Evolutionary conservation across 2,888 invertebrate genomes (phyloP).

Genomic region (Caenorhabditis sp.): DNA sequence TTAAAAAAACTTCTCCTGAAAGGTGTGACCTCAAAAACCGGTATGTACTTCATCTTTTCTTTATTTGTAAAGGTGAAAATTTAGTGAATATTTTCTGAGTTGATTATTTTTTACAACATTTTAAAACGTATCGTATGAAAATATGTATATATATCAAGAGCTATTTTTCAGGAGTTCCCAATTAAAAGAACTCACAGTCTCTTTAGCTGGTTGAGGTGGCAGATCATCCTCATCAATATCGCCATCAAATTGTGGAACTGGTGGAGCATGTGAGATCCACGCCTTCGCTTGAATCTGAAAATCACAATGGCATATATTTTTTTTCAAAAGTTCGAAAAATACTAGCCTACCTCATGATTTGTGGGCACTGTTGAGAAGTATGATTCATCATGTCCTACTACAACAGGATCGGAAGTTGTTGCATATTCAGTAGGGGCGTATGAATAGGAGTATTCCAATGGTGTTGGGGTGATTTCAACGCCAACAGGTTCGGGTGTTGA

Average conservation of each 20-base stretch:
- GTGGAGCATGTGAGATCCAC: slow-evolving; percentile 30
- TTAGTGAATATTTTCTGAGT: too few relatives aligned
- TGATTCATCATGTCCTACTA: slow-evolving; percentile 23
- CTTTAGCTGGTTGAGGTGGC: slow-evolving; percentile 27
- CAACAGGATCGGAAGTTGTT: slow-evolving; percentile 18
- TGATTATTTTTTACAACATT: too few relatives aligned
- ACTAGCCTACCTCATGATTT: background rate
- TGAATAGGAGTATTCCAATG: background rate
- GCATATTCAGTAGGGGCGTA: slow-evolving; percentile 2
- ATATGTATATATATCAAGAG: too few relatives aligned
- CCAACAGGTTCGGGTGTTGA: slow-evolving; percentile 8
- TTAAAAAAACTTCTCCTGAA: too few relatives aligned
- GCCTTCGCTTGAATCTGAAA: slow-evolving; percentile 36
- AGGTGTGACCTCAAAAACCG: too few relatives aligned
- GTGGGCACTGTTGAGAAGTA: slow-evolving; percentile 10
- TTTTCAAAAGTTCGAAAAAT: background rate
- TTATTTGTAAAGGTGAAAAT: too few relatives aligned
- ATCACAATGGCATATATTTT: background rate
- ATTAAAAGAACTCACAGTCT: background rate
- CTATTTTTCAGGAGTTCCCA: background rate
- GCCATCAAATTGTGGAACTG: slow-evolving; percentile 35
- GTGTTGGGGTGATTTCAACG: too few relatives aligned
- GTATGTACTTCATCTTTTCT: too few relatives aligned
- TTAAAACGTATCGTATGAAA: too few relatives aligned
- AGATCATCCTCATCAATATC: slow-evolving; percentile 47